phyloP scores from a whole-genome alignment of 2,888 invertebrate genomes.

The Exephanes ischioxanthus region DNA sequence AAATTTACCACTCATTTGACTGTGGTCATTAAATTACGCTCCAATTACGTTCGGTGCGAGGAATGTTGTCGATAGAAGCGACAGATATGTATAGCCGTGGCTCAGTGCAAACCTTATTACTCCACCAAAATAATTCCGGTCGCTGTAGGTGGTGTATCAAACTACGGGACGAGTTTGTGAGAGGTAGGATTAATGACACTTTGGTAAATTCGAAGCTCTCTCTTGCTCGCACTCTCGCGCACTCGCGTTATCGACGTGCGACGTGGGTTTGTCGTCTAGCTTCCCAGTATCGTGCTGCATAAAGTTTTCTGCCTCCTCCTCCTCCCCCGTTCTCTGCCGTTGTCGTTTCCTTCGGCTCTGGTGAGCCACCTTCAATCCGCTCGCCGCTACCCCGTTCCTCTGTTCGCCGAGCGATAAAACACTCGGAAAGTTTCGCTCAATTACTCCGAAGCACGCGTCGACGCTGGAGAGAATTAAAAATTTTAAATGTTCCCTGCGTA shows the following conservation, averaged over 20 bases:
- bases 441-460: constrained; percentile 70
- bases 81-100: no score
- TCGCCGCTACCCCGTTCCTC: constrained; percentile 61
- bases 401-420: constrained; percentile 60
- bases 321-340: constrained; percentile 27
- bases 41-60: not conserved
- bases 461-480: constrained; percentile 71
- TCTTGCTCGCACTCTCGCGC: not conserved
- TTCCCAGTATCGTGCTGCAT: constrained; percentile 55
- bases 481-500: constrained; percentile 63
- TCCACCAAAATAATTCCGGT: constrained; percentile 34
- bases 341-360: constrained; percentile 56
- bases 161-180: constrained; percentile 39
- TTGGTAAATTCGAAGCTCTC: constrained; percentile 52
- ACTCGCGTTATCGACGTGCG: constrained; percentile 37
- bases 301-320: constrained; percentile 50
- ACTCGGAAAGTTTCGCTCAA: constrained; percentile 71
- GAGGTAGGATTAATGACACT: constrained; percentile 63
- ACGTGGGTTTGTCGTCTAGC: constrained; percentile 43
- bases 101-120: constrained; percentile 31
- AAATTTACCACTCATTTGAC: not conserved
- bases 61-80: not conserved
- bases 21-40: constrained; percentile 45
- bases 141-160: constrained; percentile 27
- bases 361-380: constrained; percentile 68